Percentiles rank a stretch among this genome's conserved stretches.
Evolutionary conservation across 1,140 invertebrate genomes (phyloP).

Genomic region (Colletes gigas): DNA sequence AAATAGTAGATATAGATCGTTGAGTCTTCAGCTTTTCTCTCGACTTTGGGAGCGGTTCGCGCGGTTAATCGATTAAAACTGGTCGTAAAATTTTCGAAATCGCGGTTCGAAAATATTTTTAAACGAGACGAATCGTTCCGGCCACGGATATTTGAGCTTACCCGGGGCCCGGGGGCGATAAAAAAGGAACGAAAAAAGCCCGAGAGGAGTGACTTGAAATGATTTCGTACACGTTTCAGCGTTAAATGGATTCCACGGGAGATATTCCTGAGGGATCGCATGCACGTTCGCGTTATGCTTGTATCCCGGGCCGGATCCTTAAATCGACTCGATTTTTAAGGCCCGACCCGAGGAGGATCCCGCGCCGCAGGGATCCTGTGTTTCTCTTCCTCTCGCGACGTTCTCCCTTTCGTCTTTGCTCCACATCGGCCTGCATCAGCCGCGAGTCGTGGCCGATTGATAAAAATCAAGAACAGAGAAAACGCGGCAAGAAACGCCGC

Average conservation of each 20-base stretch:
- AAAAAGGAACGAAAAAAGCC: constrained; percentile 12
- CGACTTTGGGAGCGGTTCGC: no score
- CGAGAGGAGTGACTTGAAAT: constrained; percentile 46
- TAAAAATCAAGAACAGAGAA: constrained; percentile 48
- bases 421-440: constrained; percentile 53
- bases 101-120: not conserved
- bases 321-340: constrained; percentile 70
- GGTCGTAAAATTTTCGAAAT: not conserved
- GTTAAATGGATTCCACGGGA: constrained; percentile 60
- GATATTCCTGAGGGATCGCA: constrained; percentile 60
- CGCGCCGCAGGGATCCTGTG: constrained; percentile 65
- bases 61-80: no score
- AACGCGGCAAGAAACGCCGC: constrained; percentile 33
- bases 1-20: no score
- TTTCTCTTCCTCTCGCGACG: constrained; percentile 61
- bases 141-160: not conserved
- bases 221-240: constrained; percentile 47
- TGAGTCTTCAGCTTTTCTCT: no score
- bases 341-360: constrained; percentile 47
- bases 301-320: constrained; percentile 58
- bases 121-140: not conserved
- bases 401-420: constrained; percentile 65
- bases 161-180: not conserved
- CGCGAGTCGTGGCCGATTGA: constrained; percentile 55
- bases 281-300: constrained; percentile 54